Evolutionary conservation across 2,797 vertebrate species (phyloP), one percentile per base, ranked within the genome.

Genomic region (Poecilia wingei): DNA sequence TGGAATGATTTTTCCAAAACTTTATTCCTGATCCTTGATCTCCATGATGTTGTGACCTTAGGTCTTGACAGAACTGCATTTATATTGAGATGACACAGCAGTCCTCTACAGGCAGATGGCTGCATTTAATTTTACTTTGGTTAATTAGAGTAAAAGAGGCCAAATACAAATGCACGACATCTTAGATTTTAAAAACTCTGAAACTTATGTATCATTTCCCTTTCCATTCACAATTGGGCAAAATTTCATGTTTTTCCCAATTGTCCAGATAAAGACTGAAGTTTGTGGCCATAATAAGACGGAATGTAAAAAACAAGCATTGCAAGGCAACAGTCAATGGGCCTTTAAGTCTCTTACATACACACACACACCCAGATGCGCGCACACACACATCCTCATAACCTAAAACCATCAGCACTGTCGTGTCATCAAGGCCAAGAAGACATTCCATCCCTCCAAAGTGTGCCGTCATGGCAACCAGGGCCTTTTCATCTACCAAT

Each of bases 391-490:
- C 91, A 81, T 72, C 73, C 73, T 78, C 53, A 39, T 89, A 79
- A 86, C 76, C 87, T 86, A 78, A 88, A 91, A 88, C 78, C 85
- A 28, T 78, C 41, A 70, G 79, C 86, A 79, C 83, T 72, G 71
- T 82, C 79, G 86, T 89, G 89, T 93, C 82, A 91, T 85, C 84
- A 68, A 91, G 85, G 81, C 78, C 49, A 61, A 87, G 84, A 76
- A 45, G 80, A 87, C 83, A 90, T 88, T 92, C 82, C 77, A 80
- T 88, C 84, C 88, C 25, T 72, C 91, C 89, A 94, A 92, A 92
- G 91, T 92, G 89, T 85, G 94, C 95, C 95, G 87, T 93, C 92
- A 80, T 92, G 91, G 94, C 92, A 95, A 95, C 94, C 25, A 88
- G 70, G 76, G 73, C 76, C 84, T 86, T 92, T 92, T 93, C 91